phyloP scores from a whole-genome alignment of 2,888 invertebrate genomes.

The Drosophila austrosaltans region DNA sequence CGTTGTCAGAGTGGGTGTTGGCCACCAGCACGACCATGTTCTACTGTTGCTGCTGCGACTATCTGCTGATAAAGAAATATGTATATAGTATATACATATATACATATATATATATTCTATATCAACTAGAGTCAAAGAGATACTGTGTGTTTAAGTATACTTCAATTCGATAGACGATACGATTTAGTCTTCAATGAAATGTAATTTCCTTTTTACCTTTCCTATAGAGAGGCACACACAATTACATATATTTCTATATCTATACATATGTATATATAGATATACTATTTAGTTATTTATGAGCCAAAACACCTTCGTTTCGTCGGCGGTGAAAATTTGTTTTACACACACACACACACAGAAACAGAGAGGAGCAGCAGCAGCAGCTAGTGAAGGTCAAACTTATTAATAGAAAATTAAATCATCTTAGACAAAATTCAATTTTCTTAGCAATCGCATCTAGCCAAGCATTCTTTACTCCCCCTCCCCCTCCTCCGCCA shows the following conservation, averaged over 20 bases:
- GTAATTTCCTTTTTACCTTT: constrained; percentile 9
- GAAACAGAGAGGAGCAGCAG: constrained; percentile 40
- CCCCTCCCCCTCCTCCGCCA: not conserved
- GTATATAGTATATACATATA: not conserved
- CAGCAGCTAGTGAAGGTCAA: constrained; percentile 72
- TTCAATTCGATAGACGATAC: constrained; percentile 8
- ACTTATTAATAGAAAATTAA: constrained; percentile 78
- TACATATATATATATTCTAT: constrained; percentile 22
- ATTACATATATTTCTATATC: not conserved
- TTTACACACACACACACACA: constrained; percentile 14
- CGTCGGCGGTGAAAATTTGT: constrained; percentile 45
- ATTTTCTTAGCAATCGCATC: constrained; percentile 62
- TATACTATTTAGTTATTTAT: constrained; percentile 40
- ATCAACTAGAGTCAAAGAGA: constrained; percentile 17
- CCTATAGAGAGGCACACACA: not conserved
- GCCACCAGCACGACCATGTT: constrained; percentile 6
- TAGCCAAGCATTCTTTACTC: constrained; percentile 3
- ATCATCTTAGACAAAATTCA: constrained; percentile 73
- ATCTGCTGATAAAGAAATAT: constrained; percentile 61
- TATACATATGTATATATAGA: not conserved
- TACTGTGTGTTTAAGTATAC: constrained; percentile 7
- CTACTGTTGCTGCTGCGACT: constrained; percentile 15
- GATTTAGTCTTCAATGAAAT: not conserved
- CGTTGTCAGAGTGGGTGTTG: constrained; percentile 26
- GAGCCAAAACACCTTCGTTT: constrained; percentile 68